Base-by-base conservation (phyloP, 2,888 invertebrate genomes). In the Ernsta delagoae region DNA sequence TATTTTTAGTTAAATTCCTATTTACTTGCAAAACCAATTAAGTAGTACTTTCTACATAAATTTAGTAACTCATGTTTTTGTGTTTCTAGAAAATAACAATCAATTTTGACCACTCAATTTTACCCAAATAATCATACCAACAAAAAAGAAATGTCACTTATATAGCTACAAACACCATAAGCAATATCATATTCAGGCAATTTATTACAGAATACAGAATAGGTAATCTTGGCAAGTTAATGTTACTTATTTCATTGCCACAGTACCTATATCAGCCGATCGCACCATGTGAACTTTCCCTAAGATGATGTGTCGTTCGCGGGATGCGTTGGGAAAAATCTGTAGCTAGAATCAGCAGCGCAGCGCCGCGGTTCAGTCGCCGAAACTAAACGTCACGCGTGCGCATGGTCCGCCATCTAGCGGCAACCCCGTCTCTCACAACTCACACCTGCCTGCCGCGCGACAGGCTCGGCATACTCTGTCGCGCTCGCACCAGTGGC, bases 291-390 rank as follows among this genome's bases (percentile, higher is more conserved):
- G 84, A 81, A 76, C 86, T 76, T 77, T 71, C 79, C 90, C 83
- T 88, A 82, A 89, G 74, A 74, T 79, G 78, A 74, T 73, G 81
- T 84, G 81, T 85, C 81, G 87, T 85, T 85, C 83, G 81, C 81
- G 85, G 83, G 86, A 85, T 90, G 90, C 88, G 90, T 90, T 89
- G 83, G 87, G 88, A 92, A 92, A 93, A 91, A 90, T 91, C 89
- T 88, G 85, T 89, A 89, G 88, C 87, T 90, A 90, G 90, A 92
- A 87, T 88, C 84, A 88, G 85, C 83, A 88, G 87, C 88, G 87
- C 89, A 88, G 89, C 89, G 89, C 88, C 87, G 81, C 89, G 86
- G 90, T 83, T 86, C 92, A 86, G 89, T 88, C 89, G 90, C 88
- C 86, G 85, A 87, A 90, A 88, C 85, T 86, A 88, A 83, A 67